Base-by-base conservation (phyloP, 2,888 invertebrate species). In the Lithosia quadra region DNA sequence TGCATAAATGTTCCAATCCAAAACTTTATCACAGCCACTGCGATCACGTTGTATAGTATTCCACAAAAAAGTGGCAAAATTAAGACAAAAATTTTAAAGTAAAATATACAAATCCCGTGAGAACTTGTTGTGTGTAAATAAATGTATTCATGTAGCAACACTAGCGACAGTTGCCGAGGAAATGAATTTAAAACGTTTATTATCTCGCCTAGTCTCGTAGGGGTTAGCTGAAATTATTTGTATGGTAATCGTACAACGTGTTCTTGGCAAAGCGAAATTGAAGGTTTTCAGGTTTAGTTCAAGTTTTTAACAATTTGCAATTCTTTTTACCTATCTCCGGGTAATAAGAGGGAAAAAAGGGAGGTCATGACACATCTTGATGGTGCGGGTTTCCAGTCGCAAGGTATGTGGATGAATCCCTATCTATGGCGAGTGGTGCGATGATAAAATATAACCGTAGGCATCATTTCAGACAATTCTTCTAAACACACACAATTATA, bases 221-320 rank as follows among this genome's bases (percentile, higher is more conserved):
- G 56, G 56, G 56, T 56, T 56, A n/a, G 49, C 49, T 49, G 49
- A 49, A 49, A 49, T 49, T n/a, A 49, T 49, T 49, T 49, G 49
- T n/a, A 49, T 49, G 49, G 49, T 49, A 49, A 49, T 49, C 49
- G n/a, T 49, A 9, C n/a, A 49, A 49, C 49, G 9, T 49, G n/a
- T 49, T 49, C n/a, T 49, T 49, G 49, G 8, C 18, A 13, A 43
- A 43, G 43, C 9, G 49, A 49, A 18, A 18, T 8, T n/a, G 18
- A 9, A 49, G n/a, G n/a, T 18, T 49, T 18, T 2, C 18, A 43
- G 5, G 1, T 13, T 13, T 13, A 28, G 3, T 28, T 28, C 2
- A 28, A 28, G 28, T 28, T 28, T 13, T 13, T 15, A 39, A 13
- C 15, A 39, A 39, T 1, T 39, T 13, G 39, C 15, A 39, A 39